Base-by-base conservation (phyloP, 2,797 vertebrate species). In the Anas acuta region DNA sequence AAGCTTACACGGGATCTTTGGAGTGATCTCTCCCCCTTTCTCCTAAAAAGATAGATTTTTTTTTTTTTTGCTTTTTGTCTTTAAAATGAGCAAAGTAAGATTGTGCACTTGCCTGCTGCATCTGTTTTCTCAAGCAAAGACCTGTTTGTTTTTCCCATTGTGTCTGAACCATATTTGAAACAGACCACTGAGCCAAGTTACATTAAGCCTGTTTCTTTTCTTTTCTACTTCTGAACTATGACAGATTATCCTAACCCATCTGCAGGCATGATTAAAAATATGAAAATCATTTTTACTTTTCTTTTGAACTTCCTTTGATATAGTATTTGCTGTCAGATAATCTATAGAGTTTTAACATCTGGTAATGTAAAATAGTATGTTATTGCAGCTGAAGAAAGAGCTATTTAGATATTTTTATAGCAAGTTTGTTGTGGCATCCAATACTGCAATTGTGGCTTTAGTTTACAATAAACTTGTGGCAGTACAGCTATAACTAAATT, bases 241-340 rank as follows among this genome's bases (percentile, higher is more conserved):
- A 70, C 91, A 77, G 88, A 95, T 94, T 96, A 92, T 95, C 76
- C 79, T 93, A 91, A 65, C 85, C 65, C 71, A 92, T 87, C 87
- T 92, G 73, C 71, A 95, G 72, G 39, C 79, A 84, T 94, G 82
- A 96, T 93, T 90, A 78, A 79, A 92, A 95, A 94, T 96, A 91
- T 64, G 77, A 96, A 97, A 92, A 92, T 96, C 6, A 86, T 88
- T 96, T 96, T 96, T 95, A 71, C 93, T 92, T 90, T 72, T 87
- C 92, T 94, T 95, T 97, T 80, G 82, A 97, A 81, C 92, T 95
- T 76, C 33, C 81, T 96, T 96, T 95, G 83, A 83, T 87, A 95
- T 56, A 85, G 39, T 86, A 94, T 96, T 94, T 96, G 60, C 61
- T 91, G 92, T 84, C 85, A 91, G 90, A 87, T 94, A 81, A 93